Conservation (phyloP, 2,797 vertebrate species). For the Ptychobarbus kaznakovi region DNA sequence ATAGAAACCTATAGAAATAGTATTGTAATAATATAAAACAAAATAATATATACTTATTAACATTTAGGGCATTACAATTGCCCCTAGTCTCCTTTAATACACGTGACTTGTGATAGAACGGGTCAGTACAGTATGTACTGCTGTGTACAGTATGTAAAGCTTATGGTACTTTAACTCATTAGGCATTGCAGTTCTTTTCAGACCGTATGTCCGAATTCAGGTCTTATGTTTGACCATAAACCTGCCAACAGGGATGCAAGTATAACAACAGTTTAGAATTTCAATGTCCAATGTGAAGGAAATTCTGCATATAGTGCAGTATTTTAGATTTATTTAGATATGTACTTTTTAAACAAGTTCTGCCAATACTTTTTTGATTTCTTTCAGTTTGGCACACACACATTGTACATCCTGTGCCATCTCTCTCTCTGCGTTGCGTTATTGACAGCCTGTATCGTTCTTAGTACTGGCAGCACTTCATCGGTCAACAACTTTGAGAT, state of each 20-base stretch:
- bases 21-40: background rate
- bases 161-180: background rate
- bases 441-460: conserved; percentile 23
- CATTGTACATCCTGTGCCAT: conserved; percentile 35
- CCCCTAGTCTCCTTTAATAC: background rate
- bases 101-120: background rate
- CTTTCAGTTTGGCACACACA: background rate
- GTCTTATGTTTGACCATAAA: background rate
- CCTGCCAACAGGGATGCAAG: background rate
- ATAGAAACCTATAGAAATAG: background rate
- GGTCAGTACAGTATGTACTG: background rate
- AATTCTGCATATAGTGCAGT: background rate
- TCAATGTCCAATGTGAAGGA: background rate
- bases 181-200: background rate
- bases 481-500: conserved; percentile 35
- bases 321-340: background rate
- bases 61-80: background rate
- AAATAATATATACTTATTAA: no score
- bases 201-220: background rate
- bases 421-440: background rate
- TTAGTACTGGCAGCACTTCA: conserved; percentile 30
- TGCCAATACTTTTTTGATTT: conserved; percentile 4
- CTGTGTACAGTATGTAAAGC: background rate
- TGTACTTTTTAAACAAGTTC: background rate
- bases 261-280: background rate